Conservation (phyloP, 2,888 invertebrate genomes). For the Syritta pipiens region DNA sequence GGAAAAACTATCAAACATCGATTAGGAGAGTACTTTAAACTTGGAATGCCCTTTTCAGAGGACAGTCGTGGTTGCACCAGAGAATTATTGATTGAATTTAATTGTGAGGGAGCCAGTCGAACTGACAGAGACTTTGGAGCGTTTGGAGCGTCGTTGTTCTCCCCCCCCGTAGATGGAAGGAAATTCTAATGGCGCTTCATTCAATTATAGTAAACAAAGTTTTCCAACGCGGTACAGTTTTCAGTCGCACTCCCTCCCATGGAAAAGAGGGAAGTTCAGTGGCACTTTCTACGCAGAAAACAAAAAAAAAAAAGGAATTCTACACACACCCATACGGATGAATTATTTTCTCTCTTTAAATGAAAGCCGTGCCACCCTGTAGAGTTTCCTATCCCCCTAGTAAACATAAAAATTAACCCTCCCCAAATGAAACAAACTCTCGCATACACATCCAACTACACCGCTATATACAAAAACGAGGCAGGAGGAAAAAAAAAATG, state of each 20-base stretch:
- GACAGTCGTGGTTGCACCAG: too few relatives aligned
- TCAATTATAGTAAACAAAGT: slow-evolving; percentile 61
- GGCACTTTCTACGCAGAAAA: slow-evolving; percentile 42
- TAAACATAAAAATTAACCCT: slow-evolving; percentile 64
- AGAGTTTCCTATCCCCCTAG: slow-evolving; percentile 44
- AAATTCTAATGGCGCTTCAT: slow-evolving; percentile 41
- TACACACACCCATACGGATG: too few relatives aligned
- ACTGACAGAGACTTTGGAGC: too few relatives aligned
- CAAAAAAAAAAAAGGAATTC: slow-evolving; percentile 3
- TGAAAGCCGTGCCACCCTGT: slow-evolving; percentile 58
- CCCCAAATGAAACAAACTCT: slow-evolving; percentile 34
- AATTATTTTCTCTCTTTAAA: slow-evolving; percentile 6
- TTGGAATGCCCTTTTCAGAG: too few relatives aligned
- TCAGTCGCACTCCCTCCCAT: too few relatives aligned
- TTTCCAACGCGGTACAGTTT: slow-evolving; percentile 62
- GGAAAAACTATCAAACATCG: too few relatives aligned
- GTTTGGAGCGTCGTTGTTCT: too few relatives aligned
- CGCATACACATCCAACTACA: slow-evolving; percentile 21
- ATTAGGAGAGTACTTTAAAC: too few relatives aligned
- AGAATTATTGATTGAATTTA: slow-evolving; percentile 51
- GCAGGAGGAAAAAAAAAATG: too few relatives aligned
- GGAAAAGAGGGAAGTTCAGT: slow-evolving; percentile 68
- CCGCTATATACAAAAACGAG: too few relatives aligned
- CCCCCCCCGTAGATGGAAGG: too few relatives aligned
- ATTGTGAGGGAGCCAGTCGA: too few relatives aligned